Conservation (phyloP, 1,140 invertebrate genomes). For the Paralvinella palmiformis region DNA sequence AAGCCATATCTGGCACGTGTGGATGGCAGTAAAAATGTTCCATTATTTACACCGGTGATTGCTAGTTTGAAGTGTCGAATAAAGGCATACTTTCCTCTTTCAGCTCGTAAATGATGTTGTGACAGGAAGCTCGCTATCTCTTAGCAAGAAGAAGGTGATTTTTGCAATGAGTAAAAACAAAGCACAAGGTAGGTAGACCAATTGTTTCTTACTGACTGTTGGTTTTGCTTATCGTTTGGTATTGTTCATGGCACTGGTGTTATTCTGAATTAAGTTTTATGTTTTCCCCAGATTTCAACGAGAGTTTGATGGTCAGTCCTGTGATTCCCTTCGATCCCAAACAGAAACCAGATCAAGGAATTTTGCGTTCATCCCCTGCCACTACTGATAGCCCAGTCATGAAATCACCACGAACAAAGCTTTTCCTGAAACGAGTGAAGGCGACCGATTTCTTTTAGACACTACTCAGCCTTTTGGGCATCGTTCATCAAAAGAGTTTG, state of each 20-base stretch:
- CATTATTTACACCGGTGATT: no score
- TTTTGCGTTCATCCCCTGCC: background rate
- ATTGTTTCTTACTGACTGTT: background rate
- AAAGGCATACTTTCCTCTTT: no score
- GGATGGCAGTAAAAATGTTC: no score
- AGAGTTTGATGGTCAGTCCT: background rate
- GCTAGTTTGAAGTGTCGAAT: no score
- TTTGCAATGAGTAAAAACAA: conserved; percentile 5
- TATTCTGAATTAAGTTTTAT: background rate
- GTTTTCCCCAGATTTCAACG: background rate
- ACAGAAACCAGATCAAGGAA: conserved; percentile 4
- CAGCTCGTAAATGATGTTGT: no score
- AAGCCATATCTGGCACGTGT: no score
- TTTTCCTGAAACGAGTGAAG: no score
- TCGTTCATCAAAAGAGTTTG: no score
- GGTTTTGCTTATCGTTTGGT: background rate
- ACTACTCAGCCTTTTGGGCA: no score
- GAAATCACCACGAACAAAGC: no score
- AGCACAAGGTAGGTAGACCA: background rate
- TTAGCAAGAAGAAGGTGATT: conserved; percentile 7
- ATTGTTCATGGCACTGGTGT: background rate
- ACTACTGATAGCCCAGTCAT: background rate
- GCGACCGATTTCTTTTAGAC: no score
- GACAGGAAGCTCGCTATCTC: no score
- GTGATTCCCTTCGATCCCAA: background rate